Conservation (phyloP, 2,113 vertebrate species). For the Ptyas mucosa region DNA sequence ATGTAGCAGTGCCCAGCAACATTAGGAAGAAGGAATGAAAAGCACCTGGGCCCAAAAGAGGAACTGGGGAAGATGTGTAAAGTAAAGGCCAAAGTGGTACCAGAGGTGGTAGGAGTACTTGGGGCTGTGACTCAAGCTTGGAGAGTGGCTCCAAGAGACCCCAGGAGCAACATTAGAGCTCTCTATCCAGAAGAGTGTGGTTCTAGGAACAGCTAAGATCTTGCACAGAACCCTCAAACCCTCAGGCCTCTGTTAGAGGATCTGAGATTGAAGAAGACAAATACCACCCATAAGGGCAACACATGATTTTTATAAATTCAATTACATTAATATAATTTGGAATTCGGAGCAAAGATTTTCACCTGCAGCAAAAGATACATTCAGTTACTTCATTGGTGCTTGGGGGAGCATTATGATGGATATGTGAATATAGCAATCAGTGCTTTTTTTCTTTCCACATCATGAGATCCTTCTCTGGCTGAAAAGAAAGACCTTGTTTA, state of each 20-base stretch:
- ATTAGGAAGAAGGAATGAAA: background rate
- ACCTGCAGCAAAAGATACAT: background rate
- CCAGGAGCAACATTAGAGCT: background rate
- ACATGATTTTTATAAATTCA: background rate
- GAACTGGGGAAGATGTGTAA: background rate
- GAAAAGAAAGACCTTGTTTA: constrained; percentile 49
- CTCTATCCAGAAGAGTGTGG: background rate
- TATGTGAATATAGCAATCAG: background rate
- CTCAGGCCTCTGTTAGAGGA: background rate
- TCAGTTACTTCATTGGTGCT: background rate
- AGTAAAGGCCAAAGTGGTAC: background rate
- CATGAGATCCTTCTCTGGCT: background rate
- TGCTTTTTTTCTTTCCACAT: background rate
- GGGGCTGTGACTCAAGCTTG: background rate
- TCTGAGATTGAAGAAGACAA: background rate
- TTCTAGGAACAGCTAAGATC: background rate
- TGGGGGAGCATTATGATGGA: background rate
- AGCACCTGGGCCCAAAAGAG: background rate
- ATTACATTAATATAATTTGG: background rate
- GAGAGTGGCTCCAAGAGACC: background rate
- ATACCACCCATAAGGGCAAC: background rate
- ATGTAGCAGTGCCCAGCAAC: background rate
- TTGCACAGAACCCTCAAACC: background rate
- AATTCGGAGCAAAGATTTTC: background rate
- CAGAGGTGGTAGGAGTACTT: background rate